Base-by-base conservation (phyloP, 2,113 vertebrate species). In the Acanthochromis polyacanthus region DNA sequence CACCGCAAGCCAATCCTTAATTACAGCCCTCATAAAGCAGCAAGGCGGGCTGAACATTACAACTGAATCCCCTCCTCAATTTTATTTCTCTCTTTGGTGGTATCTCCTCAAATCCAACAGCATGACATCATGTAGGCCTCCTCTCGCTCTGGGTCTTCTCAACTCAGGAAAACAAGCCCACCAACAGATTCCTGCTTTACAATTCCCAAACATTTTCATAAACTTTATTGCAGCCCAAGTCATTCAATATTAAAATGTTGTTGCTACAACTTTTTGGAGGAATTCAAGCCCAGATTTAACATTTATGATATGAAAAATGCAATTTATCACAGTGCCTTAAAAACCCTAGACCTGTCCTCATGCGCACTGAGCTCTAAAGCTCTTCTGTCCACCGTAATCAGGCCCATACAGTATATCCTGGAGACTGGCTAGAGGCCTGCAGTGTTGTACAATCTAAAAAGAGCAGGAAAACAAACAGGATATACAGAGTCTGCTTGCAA, bases 101-200 rank as follows among this genome's bases (percentile, higher is more conserved):
- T 78, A 88, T 87, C 71, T 71, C 75, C 78, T 67, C 28, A 68
- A 83, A 82, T 83, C 84, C 91, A 84, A 73, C 9, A 83, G 71
- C 79, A 91, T 93, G 90, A 92, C 89, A 82, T 93, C 89, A 92
- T 84, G 25, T 65, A 46, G 73, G 82, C 69, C 74, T 45, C 70
- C 51, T 66, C 66, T 56, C 17, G 38, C 56, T 85, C 80, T 84
- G 64, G 83, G 57, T 84, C 71, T 82, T 69, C 78, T 86, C 70
- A 77, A 62, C 68, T 78, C 61, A 56, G 52, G 62, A 50, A 84
- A 84, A 89, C 84, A 85, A 79, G 85, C 84, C 86, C 82, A 91
- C 90, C 82, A 90, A 90, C 79, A 86, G 69, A 80, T 79, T 58
- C 38, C 28, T 4, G 1, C 4, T 59, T 63, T 22, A 55, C 58